A percentile compares a stretch with the other conserved stretches of the same genome.
Evolutionary conservation across 1,140 invertebrate genomes (phyloP).

Genomic region (Panagrolaimus sp.): DNA sequence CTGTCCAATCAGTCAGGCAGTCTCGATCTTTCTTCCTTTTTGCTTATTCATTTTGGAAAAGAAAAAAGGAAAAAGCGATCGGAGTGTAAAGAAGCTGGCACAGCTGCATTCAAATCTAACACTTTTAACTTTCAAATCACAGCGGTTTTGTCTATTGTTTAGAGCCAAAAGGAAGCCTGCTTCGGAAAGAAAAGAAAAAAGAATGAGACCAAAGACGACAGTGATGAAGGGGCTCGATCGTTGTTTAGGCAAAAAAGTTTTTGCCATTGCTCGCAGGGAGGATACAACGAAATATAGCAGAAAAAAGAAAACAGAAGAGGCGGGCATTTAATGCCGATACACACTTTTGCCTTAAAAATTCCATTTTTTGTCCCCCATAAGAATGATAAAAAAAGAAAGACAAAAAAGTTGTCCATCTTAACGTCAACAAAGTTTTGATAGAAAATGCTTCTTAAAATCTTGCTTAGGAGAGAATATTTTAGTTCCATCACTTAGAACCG

Average conservation of each 20-base stretch:
- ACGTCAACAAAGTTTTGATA: too few species aligned
- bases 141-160: slow-evolving; percentile 6
- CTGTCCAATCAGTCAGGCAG: background rate
- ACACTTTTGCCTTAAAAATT: too few species aligned
- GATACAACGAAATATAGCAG: background rate
- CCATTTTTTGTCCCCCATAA: too few species aligned
- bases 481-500: too few species aligned
- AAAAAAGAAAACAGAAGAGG: background rate
- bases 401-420: too few species aligned
- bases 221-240: background rate
- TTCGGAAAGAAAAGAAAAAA: too few species aligned
- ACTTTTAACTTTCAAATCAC: background rate
- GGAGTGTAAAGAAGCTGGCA: slow-evolving; percentile 13
- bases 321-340: background rate
- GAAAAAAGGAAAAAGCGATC: too few species aligned
- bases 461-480: too few species aligned
- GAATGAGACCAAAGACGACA: background rate
- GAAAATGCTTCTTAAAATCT: too few species aligned
- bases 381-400: too few species aligned
- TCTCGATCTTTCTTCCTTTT: background rate
- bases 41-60: too few species aligned
- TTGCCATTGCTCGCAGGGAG: background rate
- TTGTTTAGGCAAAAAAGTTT: background rate
- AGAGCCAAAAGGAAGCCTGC: background rate
- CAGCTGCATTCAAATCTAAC: slow-evolving; percentile 1